Evolutionary conservation across 2,797 vertebrate genomes (phyloP).

Genomic region (Periparus ater): DNA sequence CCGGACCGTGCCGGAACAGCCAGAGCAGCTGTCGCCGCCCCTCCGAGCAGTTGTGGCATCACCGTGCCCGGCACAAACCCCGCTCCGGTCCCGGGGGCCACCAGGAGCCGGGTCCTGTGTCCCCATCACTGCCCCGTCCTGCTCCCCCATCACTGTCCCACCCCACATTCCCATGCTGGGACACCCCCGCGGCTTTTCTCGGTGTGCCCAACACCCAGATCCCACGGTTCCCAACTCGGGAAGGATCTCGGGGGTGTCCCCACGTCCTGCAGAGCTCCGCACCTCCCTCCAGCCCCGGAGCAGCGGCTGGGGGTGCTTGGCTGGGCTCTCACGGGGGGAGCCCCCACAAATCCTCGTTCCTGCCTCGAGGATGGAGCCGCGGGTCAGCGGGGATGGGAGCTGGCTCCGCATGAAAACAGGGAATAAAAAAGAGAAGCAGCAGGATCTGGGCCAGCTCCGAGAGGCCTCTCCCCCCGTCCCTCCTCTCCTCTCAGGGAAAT

Average conservation of each 20-base stretch:
- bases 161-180: background rate
- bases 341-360: background rate
- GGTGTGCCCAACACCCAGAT: background rate
- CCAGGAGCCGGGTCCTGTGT: background rate
- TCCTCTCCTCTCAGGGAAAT: background rate
- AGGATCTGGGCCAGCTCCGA: slow-evolving; percentile 8
- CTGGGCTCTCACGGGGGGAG: background rate
- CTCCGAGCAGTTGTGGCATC: background rate
- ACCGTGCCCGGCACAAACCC: background rate
- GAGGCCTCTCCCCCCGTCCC: background rate
- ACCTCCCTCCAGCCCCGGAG: background rate
- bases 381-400: background rate
- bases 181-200: background rate
- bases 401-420: background rate
- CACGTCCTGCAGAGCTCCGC: background rate
- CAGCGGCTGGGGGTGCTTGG: fast-evolving
- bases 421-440: background rate
- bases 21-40: background rate
- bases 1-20: background rate
- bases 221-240: fast-evolving
- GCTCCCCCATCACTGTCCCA: fast-evolving
- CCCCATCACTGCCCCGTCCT: background rate
- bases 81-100: background rate
- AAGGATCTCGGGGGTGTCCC: fast-evolving
- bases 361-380: background rate